A percentile compares a stretch with the other conserved stretches of the same genome.
Evolutionary conservation across 2,888 invertebrate species (phyloP).

Genomic region (Lydus trimaculatus): DNA sequence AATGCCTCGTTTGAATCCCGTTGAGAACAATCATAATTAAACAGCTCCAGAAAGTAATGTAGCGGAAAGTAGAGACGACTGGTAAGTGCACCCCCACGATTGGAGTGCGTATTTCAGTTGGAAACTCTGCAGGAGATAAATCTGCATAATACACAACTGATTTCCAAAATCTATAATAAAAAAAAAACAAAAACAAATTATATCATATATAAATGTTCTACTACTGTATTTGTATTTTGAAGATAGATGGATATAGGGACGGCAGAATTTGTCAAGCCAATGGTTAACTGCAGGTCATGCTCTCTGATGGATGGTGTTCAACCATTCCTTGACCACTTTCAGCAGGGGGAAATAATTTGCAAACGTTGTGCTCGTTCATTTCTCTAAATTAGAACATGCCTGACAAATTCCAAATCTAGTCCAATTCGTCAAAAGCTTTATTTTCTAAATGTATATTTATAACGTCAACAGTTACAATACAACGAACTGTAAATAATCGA

Average conservation of each 20-base stretch:
- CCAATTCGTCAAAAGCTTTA: not conserved
- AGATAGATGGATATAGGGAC: not conserved
- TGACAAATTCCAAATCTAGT: not conserved
- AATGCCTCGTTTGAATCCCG: constrained; percentile 47
- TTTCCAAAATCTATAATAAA: constrained; percentile 7
- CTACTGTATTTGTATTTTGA: not conserved
- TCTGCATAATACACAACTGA: constrained; percentile 52
- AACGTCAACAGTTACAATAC: too few relatives aligned
- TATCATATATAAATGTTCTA: not conserved
- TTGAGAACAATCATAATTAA: constrained; percentile 55
- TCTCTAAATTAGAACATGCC: not conserved
- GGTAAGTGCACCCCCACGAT: constrained; percentile 36
- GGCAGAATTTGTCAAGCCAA: not conserved
- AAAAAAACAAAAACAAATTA: not conserved
- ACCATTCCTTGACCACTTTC: not conserved
- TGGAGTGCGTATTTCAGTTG: constrained; percentile 46
- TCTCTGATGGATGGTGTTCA: not conserved
- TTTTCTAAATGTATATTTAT: not conserved
- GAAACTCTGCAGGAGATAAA: constrained; percentile 49
- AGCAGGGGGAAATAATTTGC: not conserved
- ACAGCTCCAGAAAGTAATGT: constrained; percentile 50
- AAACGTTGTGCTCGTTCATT: constrained; percentile 1
- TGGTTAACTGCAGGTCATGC: constrained; percentile 2
- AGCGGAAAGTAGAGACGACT: constrained; percentile 50
- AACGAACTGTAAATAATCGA: not conserved